These are phyloP conservation scores for Tupaia chinensis DNA, from an alignment of 2,113 vertebrate genomes.

Conservation along the genomic window DNA sequence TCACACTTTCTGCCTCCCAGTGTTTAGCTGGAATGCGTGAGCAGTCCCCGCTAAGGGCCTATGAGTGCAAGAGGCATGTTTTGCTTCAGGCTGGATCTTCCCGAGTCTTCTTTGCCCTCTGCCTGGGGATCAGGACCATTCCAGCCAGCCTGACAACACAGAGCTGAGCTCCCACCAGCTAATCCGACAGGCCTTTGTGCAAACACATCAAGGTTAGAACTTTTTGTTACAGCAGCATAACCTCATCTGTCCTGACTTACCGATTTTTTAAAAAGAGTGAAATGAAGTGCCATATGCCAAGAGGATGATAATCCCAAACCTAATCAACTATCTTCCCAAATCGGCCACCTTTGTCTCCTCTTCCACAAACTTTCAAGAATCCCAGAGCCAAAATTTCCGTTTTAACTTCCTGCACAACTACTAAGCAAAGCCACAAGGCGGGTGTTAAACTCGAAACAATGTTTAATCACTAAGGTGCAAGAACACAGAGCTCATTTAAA, in stretches of 20 bases:
- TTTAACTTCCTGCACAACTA: constrained; percentile 52
- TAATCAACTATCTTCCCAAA: background rate
- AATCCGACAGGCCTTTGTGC: background rate
- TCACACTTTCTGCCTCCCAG: background rate
- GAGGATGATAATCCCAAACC: background rate
- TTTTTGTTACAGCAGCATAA: constrained; percentile 57
- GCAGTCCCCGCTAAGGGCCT: background rate
- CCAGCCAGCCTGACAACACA: background rate
- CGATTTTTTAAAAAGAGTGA: background rate
- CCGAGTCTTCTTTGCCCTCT: background rate
- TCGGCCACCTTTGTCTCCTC: background rate
- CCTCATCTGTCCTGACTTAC: background rate
- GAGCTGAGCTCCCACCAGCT: background rate
- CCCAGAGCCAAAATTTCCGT: constrained; percentile 46
- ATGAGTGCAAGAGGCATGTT: background rate
- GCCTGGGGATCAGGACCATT: background rate
- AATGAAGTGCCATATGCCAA: background rate
- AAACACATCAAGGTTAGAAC: background rate
- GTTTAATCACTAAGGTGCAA: constrained; percentile 38
- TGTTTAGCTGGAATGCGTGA: background rate
- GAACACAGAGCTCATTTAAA: background rate
- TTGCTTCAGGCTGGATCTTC: background rate
- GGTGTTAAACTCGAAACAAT: background rate
- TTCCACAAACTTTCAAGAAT: background rate
- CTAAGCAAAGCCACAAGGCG: background rate